A percentile compares a stretch with the other conserved stretches of the same genome.
Evolutionary conservation across 2,888 invertebrate species (phyloP).

Genomic region (Blomia tropicalis): DNA sequence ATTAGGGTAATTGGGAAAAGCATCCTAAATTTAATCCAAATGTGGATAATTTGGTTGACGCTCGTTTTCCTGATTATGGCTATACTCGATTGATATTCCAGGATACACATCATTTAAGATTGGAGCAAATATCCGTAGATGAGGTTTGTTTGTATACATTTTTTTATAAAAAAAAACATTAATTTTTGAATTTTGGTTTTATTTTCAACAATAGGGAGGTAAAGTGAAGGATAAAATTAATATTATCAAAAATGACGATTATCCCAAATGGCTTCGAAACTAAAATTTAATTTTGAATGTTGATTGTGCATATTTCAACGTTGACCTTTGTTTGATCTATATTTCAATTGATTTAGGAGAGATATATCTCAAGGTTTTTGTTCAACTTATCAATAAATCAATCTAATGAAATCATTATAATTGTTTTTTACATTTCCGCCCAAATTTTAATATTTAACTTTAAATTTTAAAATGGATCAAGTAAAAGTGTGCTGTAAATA

Average conservation of each 20-base stretch:
- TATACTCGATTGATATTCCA: neutral
- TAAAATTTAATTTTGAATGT: neutral
- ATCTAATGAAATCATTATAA: too few species aligned
- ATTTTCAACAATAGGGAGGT: conserved; percentile 25
- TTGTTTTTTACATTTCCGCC: too few species aligned
- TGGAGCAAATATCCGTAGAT: neutral
- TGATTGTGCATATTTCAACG: too few species aligned
- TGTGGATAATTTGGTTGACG: neutral
- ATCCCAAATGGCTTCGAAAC: conserved; percentile 16
- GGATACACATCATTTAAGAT: neutral
- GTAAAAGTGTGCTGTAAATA: too few species aligned
- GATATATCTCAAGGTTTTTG: too few species aligned
- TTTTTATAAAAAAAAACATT: neutral
- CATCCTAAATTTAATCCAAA: conserved; percentile 1
- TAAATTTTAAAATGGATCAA: too few species aligned
- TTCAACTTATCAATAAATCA: too few species aligned
- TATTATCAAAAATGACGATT: conserved; percentile 28
- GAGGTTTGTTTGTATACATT: too few species aligned
- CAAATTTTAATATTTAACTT: too few species aligned
- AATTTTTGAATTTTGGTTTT: neutral
- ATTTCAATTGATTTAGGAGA: too few species aligned
- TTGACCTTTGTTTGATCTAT: too few species aligned
- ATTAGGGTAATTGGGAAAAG: conserved; percentile 1
- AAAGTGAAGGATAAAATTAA: conserved; percentile 27
- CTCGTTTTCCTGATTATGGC: conserved; percentile 8